These are phyloP conservation scores for Drosophila emarginata DNA, from an alignment of 2,888 invertebrate genomes.

Conservation along the genomic window DNA sequence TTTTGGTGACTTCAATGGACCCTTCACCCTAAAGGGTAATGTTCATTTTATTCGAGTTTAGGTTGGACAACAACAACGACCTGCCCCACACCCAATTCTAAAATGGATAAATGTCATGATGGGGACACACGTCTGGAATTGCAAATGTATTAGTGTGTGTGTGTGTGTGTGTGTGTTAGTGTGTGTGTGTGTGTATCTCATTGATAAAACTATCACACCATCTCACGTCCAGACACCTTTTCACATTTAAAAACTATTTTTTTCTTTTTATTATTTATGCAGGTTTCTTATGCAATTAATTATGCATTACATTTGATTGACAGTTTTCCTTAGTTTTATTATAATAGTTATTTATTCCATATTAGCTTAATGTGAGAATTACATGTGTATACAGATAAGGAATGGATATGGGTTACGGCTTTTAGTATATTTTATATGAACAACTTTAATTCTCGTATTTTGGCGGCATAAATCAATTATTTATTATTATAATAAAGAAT, in stretches of 20 bases:
- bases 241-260: constrained; percentile 31
- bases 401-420: no score
- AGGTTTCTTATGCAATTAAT: constrained; percentile 2
- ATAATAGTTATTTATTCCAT: background rate
- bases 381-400: background rate
- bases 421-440: no score
- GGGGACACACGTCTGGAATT: constrained; percentile 44
- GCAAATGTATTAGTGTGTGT: background rate
- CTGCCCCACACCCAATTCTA: constrained; percentile 22
- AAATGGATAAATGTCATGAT: constrained; percentile 13
- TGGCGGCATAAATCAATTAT: no score
- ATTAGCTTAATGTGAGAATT: background rate
- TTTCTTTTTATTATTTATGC: background rate
- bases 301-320: background rate
- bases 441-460: no score
- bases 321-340: background rate
- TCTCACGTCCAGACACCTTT: constrained; percentile 29
- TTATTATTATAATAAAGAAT: no score
- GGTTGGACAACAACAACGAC: background rate
- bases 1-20: no score
- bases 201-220: constrained; percentile 53
- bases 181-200: constrained; percentile 25
- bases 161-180: constrained; percentile 5
- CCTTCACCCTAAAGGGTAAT: no score
- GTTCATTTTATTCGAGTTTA: no score